Evolutionary conservation across 2,797 vertebrate genomes (phyloP).

Genomic region (Arctocebus calabarensis): DNA sequence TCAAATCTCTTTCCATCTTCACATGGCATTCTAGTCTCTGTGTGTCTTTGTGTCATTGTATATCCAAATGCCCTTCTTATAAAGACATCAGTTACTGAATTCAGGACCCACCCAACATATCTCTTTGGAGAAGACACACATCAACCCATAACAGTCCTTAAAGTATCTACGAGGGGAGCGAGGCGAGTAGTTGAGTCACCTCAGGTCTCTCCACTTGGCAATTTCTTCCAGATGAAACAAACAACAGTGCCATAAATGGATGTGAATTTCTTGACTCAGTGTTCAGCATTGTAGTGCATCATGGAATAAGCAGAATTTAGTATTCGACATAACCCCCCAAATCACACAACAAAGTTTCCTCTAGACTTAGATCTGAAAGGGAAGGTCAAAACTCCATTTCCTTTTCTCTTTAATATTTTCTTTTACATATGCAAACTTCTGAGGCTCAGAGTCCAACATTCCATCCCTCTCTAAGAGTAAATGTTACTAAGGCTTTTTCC

Average conservation of each 20-base stretch:
- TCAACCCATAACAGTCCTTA: neutral
- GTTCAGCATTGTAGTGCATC: neutral
- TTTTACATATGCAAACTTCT: neutral
- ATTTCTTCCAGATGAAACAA: neutral
- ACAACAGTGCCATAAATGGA: neutral
- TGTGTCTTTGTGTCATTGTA: neutral
- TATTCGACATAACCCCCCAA: neutral
- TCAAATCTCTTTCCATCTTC: neutral
- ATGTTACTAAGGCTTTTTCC: neutral
- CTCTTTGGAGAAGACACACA: neutral
- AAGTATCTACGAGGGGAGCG: neutral
- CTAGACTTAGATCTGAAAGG: neutral
- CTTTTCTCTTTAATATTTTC: neutral
- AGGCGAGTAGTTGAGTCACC: neutral
- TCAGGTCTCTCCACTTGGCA: accelerated
- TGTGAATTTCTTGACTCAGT: neutral
- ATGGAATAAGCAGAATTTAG: neutral
- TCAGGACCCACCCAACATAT: neutral
- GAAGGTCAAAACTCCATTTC: neutral
- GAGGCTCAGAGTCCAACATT: neutral
- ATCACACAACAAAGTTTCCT: neutral
- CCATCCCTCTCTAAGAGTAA: neutral
- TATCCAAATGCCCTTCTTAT: neutral
- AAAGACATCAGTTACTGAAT: neutral
- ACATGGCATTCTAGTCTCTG: neutral